These are phyloP conservation scores for Pantherophis guttatus DNA, from an alignment of 2,113 vertebrate species.

Conservation along the genomic window DNA sequence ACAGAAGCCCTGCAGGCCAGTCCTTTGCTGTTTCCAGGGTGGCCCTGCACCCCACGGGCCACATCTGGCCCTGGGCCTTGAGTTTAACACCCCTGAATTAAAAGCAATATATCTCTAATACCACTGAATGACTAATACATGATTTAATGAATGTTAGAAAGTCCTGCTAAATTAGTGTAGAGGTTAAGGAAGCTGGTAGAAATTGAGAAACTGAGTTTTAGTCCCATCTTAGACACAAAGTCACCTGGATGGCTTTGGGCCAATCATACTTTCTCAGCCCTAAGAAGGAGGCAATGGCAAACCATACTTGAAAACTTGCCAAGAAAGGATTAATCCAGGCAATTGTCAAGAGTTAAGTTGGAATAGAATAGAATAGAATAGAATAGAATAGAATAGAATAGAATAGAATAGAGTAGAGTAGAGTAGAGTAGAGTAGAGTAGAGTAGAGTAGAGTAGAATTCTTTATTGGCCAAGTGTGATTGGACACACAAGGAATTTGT, in stretches of 20 bases:
- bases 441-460: too few relatives aligned
- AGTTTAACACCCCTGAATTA: neutral
- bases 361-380: too few relatives aligned
- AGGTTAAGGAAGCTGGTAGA: neutral
- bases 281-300: neutral
- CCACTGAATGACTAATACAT: neutral
- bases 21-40: too few relatives aligned
- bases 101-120: neutral
- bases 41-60: too few relatives aligned
- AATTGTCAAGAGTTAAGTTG: neutral
- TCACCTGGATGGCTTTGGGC: neutral
- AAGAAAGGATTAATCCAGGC: neutral
- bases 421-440: too few relatives aligned
- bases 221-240: neutral
- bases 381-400: too few relatives aligned
- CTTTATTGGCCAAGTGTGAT: too few relatives aligned
- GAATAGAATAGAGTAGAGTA: too few relatives aligned
- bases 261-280: neutral
- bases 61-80: too few relatives aligned
- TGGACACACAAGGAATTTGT: too few relatives aligned
- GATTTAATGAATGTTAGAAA: conserved; percentile 1
- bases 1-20: too few relatives aligned
- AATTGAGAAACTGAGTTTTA: neutral
- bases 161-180: conserved; percentile 15
- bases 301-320: neutral